Conservation (phyloP, 2,888 invertebrate species). For the Brachypterus glaber region DNA sequence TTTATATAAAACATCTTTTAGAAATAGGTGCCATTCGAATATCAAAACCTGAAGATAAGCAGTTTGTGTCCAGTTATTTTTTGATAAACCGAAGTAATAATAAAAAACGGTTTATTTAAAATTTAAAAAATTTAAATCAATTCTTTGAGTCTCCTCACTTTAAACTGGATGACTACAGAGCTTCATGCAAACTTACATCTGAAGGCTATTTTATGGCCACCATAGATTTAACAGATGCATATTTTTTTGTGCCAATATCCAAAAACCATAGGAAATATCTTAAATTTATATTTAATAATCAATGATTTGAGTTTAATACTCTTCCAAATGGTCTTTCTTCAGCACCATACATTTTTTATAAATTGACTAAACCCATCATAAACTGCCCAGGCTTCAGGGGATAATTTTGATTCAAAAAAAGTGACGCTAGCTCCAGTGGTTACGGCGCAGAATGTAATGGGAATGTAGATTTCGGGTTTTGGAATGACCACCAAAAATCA, state of each 20-base stretch:
- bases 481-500: too few relatives aligned
- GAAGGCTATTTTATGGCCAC: not conserved
- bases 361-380: too few relatives aligned
- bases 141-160: not conserved
- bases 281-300: not conserved
- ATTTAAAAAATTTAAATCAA: constrained; percentile 4
- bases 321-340: not conserved
- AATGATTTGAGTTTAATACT: not conserved
- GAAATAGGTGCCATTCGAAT: too few relatives aligned
- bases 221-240: constrained; percentile 2
- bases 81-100: not conserved
- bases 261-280: not conserved
- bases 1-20: too few relatives aligned
- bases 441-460: too few relatives aligned
- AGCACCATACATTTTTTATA: constrained; percentile 11
- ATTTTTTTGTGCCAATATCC: not conserved
- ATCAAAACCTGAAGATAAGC: constrained; percentile 16
- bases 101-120: not conserved
- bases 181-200: not conserved
- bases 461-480: too few relatives aligned
- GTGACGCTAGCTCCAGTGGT: too few relatives aligned
- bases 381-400: too few relatives aligned
- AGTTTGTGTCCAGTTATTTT: not conserved
- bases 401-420: too few relatives aligned
- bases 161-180: not conserved